Base-by-base conservation (phyloP, 2,797 vertebrate genomes). In the Sebastes matsubarae region DNA sequence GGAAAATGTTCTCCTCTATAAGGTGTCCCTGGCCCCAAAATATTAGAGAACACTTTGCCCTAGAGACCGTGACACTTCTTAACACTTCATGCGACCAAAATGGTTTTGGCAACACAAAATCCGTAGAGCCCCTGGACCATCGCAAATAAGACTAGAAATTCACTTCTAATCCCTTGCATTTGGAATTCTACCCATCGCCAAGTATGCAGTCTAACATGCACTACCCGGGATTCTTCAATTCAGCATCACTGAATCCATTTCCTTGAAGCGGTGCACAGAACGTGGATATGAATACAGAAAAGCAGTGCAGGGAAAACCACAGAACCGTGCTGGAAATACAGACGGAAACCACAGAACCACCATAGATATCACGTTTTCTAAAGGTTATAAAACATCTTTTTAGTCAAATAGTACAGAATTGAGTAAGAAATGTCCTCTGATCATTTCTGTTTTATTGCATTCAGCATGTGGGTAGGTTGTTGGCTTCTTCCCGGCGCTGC, bases 231-330 rank as follows among this genome's bases (percentile, higher is more conserved):
- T 2, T 52, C 16, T 67, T 80, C 20, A 36, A 4, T 38, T 70
- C 70, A 42, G 13, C 50, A 59, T 68, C 58, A 60, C 74, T 20
- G 25, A 54, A 25, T 69, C 58, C 30, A 66, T 69, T 34, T 42
- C 20, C 22, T 36, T 61, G 18, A 76, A 72, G 57, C 2, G 5
- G 8, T 27, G 66, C 25, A 42, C 29, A 58, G 30, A 66, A 14
- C 8, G 11, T 64, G 38, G 36, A 59, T 77, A 22, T 77, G 69
- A 77, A 80, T 75, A 67, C 54, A 72, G 46, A 72, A 25, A 29
- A 59, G 70, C 6, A n/a, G 2, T n/a, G 27, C 18, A 25, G 68
- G 67, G 67, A 66, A 77, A 77, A 71, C 60, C 52, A 57, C 38
- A 61, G 42, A 60, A 10, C 42, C 34, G 16, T 5, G 36, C n/a